Evolutionary conservation across 2,113 vertebrate genomes (phyloP).

Genomic region (Xiphorhynchus elegans): DNA sequence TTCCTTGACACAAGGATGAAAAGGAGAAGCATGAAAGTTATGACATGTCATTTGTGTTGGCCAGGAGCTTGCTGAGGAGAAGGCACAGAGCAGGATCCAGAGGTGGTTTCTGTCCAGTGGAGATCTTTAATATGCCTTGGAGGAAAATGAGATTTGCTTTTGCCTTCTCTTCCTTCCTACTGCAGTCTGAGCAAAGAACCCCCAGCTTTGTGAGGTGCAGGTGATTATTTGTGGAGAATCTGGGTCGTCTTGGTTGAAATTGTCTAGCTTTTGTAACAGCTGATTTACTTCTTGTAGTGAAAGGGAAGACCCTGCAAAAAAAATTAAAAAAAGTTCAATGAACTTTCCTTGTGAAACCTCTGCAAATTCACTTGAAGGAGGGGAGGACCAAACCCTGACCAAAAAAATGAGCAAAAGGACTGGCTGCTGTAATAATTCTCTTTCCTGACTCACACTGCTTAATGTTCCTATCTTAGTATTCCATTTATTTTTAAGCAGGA

Average conservation of each 20-base stretch:
- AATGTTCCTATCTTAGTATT: slow-evolving; percentile 68
- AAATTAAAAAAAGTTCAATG: not conserved
- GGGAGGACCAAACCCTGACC: slow-evolving; percentile 45
- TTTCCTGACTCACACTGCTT: slow-evolving; percentile 70
- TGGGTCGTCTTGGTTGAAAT: not conserved
- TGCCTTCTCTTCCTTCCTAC: not conserved
- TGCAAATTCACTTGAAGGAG: not conserved
- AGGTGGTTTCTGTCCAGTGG: not conserved
- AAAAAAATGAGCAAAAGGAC: slow-evolving; percentile 48
- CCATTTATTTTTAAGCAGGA: slow-evolving; percentile 75
- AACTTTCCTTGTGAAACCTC: not conserved
- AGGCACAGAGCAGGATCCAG: not conserved
- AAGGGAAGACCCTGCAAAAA: not conserved
- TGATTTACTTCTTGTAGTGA: not conserved
- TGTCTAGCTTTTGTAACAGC: not conserved
- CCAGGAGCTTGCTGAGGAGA: not conserved
- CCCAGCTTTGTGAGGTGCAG: not conserved
- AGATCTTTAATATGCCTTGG: not conserved
- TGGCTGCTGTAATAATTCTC: slow-evolving; percentile 47
- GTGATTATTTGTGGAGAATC: not conserved
- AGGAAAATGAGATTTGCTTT: not conserved
- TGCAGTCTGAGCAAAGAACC: not conserved
- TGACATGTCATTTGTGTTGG: not conserved
- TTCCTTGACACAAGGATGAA: not conserved
- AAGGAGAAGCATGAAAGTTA: not conserved